phyloP scores from a whole-genome alignment of 1,140 invertebrate genomes.

The Meloidogyne exigua region DNA sequence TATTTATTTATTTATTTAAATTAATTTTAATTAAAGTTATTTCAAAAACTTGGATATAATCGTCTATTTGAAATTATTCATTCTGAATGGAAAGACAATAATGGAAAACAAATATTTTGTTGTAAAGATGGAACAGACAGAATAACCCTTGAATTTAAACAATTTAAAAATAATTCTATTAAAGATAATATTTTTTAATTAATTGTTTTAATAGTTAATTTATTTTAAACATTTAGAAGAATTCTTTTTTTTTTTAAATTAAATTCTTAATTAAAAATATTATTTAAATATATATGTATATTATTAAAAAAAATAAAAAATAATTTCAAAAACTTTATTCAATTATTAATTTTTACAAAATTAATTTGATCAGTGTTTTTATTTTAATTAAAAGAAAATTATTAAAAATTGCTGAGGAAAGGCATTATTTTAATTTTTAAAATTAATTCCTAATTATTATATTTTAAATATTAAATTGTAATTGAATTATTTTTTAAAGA shows the following conservation, averaged over 20 bases:
- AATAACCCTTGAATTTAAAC: conserved; percentile 33
- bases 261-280: too few species aligned
- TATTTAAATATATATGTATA: too few species aligned
- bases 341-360: neutral
- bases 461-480: too few species aligned
- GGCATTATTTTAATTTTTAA: too few species aligned
- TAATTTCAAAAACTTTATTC: neutral
- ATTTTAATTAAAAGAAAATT: too few species aligned
- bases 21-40: conserved; percentile 23
- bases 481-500: too few species aligned
- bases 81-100: conserved; percentile 35
- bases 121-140: conserved; percentile 43
- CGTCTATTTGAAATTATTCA: conserved; percentile 36
- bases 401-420: too few species aligned
- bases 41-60: conserved; percentile 40
- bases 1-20: conserved; percentile 4
- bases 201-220: neutral
- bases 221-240: neutral
- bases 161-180: conserved; percentile 8
- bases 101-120: conserved; percentile 43
- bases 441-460: too few species aligned
- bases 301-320: neutral
- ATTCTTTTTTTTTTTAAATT: conserved; percentile 1
- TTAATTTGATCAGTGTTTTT: neutral
- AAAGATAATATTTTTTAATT: too few species aligned